Conservation (phyloP, 2,888 invertebrate species). For the Microctonus brassicae region DNA sequence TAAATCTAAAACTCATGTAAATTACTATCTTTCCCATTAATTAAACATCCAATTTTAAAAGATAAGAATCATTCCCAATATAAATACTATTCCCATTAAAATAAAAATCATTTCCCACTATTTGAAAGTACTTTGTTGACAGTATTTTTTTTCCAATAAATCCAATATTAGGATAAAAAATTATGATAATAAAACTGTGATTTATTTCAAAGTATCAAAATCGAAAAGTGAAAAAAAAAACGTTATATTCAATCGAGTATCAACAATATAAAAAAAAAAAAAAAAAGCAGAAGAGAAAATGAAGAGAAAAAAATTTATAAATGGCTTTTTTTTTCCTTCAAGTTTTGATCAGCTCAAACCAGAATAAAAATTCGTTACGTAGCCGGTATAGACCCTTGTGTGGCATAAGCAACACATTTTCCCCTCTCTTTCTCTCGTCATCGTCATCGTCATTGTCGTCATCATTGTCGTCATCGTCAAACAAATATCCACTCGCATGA, state of each 20-base stretch:
- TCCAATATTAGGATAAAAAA: too few species aligned
- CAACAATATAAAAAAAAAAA: too few species aligned
- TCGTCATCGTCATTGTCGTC: neutral
- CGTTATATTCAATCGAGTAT: too few species aligned
- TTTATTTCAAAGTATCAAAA: neutral
- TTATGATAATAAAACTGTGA: too few species aligned
- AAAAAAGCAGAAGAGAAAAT: too few species aligned
- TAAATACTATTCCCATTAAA: neutral
- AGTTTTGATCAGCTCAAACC: slow-evolving; percentile 29
- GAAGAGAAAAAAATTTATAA: too few species aligned
- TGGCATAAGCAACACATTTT: slow-evolving; percentile 11
- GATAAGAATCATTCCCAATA: slow-evolving; percentile 3
- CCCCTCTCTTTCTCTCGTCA: neutral
- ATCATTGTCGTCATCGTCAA: too few species aligned
- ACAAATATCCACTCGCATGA: neutral
- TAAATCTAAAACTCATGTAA: slow-evolving; percentile 44
- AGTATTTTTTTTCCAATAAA: neutral
- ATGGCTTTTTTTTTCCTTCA: slow-evolving; percentile 36
- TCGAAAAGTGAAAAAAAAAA: too few species aligned
- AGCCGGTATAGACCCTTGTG: neutral
- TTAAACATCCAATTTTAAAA: neutral
- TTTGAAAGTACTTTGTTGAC: neutral
- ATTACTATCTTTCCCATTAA: slow-evolving; percentile 13
- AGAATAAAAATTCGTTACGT: slow-evolving; percentile 43
- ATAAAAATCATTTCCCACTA: neutral